Evolutionary conservation across 2,888 invertebrate species (phyloP), one percentile per base, ranked within the genome.

Genomic region (Pteria penguin): DNA sequence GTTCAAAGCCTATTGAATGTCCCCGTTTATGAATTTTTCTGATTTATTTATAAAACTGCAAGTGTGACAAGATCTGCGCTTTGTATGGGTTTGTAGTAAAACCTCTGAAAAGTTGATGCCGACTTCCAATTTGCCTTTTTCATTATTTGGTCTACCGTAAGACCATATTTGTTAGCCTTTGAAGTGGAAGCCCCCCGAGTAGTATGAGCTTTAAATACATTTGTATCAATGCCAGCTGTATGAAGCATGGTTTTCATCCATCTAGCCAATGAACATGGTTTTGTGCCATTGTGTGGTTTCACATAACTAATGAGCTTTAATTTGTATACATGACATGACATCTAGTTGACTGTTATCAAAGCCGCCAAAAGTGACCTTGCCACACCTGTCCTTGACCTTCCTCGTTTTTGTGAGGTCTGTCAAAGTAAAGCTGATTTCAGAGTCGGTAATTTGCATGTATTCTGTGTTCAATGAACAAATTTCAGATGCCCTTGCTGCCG

Each of bases 141-240:
- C 58, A 58, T 18, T 2, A 18, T 58, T 26, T 58, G 26, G 2
- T 58, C 58, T 58, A 58, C 2, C 2, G 58, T 22, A 22, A 58
- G 58, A 2, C 58, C 58, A 45, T 14, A 18, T 45, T 45, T 45
- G 45, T 45, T 45, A 0, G 18, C 45, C 18, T 45, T 45, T 14
- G 45, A 45, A 18, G 18, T 18, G 18, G n/a, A 45, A 29, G 45
- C 45, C 24, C 65, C 52, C n/a, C 45, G 33, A 18, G 65, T 65
- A 33, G 65, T 45, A 29, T 65, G 65, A 24, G 65, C 65, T 26
- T 45, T 65, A 36, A 32, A 63, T 22, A 36, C 26, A 32, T 31
- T 32, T n/a, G 36, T 63, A 33, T 63, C 63, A 24, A 26, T 45
- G 8, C 65, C 65, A 24, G 58, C 58, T 2, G 24, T 14, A 24